A percentile compares a stretch with the other conserved stretches of the same genome.
phyloP scores from a whole-genome alignment of 1,140 invertebrate species.

The Zaprionus ghesquierei region DNA sequence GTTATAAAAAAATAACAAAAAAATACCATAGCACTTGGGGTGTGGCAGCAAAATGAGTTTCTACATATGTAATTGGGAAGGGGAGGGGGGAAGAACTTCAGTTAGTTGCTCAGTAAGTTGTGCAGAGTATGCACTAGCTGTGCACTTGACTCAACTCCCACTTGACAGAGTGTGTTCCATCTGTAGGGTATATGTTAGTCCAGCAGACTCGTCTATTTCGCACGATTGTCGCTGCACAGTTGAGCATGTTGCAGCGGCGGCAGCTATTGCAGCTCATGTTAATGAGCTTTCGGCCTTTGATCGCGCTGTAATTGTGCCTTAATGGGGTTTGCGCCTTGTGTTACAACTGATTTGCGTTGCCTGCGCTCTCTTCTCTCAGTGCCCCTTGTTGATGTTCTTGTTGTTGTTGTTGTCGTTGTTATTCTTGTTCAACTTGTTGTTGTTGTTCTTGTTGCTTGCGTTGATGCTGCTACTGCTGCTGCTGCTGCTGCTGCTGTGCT shows the following conservation, averaged over 20 bases:
- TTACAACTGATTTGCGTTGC: slow-evolving; percentile 6
- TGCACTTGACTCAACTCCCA: too few relatives aligned
- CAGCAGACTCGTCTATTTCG: neutral
- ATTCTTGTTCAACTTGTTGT: neutral
- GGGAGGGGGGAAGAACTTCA: too few relatives aligned
- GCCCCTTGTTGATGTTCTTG: neutral
- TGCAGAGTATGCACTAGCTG: neutral
- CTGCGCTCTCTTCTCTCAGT: neutral
- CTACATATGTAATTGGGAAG: too few relatives aligned
- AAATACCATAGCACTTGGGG: too few relatives aligned
- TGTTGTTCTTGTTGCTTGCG: neutral
- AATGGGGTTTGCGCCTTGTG: slow-evolving; percentile 12
- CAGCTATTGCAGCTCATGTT: neutral
- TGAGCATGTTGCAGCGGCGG: neutral
- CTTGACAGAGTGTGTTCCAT: too few relatives aligned
- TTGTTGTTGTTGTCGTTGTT: neutral
- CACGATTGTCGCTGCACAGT: neutral
- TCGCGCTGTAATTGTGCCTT: slow-evolving; percentile 9
- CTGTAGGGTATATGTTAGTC: neutral
- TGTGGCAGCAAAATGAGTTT: too few relatives aligned
- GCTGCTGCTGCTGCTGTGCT: neutral
- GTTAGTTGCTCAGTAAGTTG: neutral
- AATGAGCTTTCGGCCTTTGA: slow-evolving; percentile 13
- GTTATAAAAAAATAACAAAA: too few relatives aligned
- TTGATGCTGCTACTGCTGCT: neutral